Conservation (phyloP, 2,888 invertebrate species). For the Drosophila neonasuta region DNA sequence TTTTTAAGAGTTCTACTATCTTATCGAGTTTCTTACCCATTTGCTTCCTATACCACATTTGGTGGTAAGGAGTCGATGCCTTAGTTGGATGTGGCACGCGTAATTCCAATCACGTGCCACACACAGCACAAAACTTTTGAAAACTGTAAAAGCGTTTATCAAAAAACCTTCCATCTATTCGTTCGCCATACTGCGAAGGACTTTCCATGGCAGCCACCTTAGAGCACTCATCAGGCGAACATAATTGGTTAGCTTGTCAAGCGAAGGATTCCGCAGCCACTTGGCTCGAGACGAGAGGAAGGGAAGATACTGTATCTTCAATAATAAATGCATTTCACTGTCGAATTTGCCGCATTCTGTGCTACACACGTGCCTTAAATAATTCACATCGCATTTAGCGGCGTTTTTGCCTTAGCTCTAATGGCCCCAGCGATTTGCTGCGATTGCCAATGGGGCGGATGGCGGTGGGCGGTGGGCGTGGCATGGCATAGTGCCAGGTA, state of each 20-base stretch:
- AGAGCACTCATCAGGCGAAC: slow-evolving; percentile 57
- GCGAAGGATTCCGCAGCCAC: slow-evolving; percentile 55
- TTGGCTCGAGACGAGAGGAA: slow-evolving; percentile 1
- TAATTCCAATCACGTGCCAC: slow-evolving; percentile 76
- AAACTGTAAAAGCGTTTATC: slow-evolving; percentile 76
- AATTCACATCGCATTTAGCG: slow-evolving; percentile 76
- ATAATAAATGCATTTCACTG: slow-evolving; percentile 78
- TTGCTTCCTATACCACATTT: too few relatives aligned
- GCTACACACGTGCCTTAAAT: slow-evolving; percentile 78
- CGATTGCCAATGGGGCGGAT: neutral
- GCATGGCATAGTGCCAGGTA: slow-evolving; percentile 64
- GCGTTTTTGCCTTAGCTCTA: slow-evolving; percentile 67
- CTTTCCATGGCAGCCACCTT: neutral
- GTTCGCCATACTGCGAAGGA: neutral
- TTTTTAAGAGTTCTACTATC: too few relatives aligned
- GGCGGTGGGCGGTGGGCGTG: slow-evolving; percentile 36
- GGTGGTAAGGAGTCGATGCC: too few relatives aligned
- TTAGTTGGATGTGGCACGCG: slow-evolving; percentile 55
- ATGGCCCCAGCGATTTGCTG: slow-evolving; percentile 68
- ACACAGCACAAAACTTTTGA: slow-evolving; percentile 62
- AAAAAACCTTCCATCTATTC: slow-evolving; percentile 44
- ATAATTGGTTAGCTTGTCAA: slow-evolving; percentile 71
- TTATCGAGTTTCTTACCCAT: too few relatives aligned
- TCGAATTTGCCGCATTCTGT: slow-evolving; percentile 78
- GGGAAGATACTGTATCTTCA: slow-evolving; percentile 59